Conservation (phyloP, 2,888 invertebrate genomes). For the Pherbina coryleti region DNA sequence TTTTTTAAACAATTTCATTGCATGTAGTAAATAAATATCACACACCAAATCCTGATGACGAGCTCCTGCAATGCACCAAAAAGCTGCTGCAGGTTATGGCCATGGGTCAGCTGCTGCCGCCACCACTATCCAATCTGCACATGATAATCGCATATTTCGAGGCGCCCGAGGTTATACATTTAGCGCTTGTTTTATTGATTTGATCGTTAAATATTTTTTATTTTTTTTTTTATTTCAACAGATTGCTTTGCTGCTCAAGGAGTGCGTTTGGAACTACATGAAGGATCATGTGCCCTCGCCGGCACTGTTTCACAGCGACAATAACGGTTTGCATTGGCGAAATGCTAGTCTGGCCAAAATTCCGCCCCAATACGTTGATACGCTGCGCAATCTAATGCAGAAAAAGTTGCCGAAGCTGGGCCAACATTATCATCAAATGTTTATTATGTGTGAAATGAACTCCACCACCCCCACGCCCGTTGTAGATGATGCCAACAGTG, state of each 20-base stretch:
- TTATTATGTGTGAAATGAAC: conserved; percentile 69
- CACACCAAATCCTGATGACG: conserved; percentile 58
- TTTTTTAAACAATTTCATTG: background rate
- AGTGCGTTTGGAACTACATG: conserved; percentile 91
- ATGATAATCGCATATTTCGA: conserved; percentile 82
- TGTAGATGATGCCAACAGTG: too few relatives aligned
- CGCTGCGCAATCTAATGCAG: conserved; percentile 82
- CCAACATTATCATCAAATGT: conserved; percentile 82
- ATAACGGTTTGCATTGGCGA: conserved; percentile 81
- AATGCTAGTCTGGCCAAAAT: conserved; percentile 78
- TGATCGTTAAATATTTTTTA: background rate
- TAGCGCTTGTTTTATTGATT: background rate
- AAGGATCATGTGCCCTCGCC: conserved; percentile 91
- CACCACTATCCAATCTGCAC: conserved; percentile 82
- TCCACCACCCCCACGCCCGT: background rate
- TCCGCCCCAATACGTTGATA: conserved; percentile 82
- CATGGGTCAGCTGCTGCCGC: conserved; percentile 86
- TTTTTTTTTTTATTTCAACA: conserved; percentile 63
- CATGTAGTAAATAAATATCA: conserved; percentile 65
- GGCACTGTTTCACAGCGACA: conserved; percentile 79
- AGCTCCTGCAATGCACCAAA: conserved; percentile 71
- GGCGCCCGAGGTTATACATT: conserved; percentile 73
- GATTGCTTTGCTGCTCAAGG: conserved; percentile 84
- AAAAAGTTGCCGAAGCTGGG: conserved; percentile 83
- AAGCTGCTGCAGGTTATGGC: conserved; percentile 84